These are phyloP conservation scores for Jordanella pulchra DNA, from an alignment of 2,797 vertebrate genomes.

Conservation along the genomic window DNA sequence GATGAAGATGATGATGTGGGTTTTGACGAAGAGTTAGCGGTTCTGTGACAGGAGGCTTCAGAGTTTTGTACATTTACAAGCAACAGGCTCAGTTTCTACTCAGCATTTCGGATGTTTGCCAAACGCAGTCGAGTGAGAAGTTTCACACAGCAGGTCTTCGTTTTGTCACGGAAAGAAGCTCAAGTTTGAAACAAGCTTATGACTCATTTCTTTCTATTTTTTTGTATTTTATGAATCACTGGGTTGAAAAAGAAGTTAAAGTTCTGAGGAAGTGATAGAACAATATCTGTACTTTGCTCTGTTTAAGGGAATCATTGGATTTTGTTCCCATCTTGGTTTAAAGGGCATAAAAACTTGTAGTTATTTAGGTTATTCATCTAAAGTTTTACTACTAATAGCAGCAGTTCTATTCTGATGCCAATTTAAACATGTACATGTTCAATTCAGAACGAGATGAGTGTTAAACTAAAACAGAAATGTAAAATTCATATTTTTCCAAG, in stretches of 20 bases:
- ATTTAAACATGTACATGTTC: too few relatives aligned
- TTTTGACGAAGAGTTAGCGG: slow-evolving; percentile 19
- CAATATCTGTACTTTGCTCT: neutral
- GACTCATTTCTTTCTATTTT: neutral
- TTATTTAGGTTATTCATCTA: too few relatives aligned
- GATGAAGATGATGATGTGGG: slow-evolving; percentile 39
- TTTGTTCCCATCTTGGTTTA: neutral
- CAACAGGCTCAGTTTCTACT: neutral
- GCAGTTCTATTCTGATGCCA: too few relatives aligned
- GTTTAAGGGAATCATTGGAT: too few relatives aligned
- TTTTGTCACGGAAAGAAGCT: neutral
- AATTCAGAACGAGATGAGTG: too few relatives aligned
- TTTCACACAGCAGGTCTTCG: neutral
- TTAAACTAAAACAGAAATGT: too few relatives aligned
- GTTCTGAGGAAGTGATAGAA: neutral
- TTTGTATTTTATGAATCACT: neutral
- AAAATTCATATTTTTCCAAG: too few relatives aligned
- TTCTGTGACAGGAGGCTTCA: slow-evolving; percentile 4
- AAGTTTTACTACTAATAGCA: too few relatives aligned
- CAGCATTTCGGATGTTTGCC: neutral
- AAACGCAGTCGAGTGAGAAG: neutral
- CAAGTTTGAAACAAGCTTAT: neutral
- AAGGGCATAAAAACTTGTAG: neutral
- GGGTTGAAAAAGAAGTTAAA: slow-evolving; percentile 4
- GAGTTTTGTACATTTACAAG: slow-evolving; percentile 5